Percentiles rank a stretch among this genome's conserved stretches.
Conservation (phyloP, 2,888 invertebrate species). For the Chrysolina americana region DNA sequence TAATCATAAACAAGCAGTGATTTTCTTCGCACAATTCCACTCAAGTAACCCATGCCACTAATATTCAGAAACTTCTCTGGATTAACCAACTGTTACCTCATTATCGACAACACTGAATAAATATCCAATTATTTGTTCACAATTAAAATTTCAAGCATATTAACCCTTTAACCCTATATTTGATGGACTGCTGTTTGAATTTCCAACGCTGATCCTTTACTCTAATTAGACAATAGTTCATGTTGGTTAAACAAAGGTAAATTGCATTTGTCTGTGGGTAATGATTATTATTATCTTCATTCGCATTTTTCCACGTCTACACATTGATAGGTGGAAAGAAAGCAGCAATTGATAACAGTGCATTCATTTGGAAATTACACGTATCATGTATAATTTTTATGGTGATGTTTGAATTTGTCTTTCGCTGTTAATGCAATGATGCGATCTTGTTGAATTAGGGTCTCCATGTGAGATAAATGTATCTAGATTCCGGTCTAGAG, state of each 20-base stretch:
- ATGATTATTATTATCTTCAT: slow-evolving; percentile 22
- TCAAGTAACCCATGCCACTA: background rate
- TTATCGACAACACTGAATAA: slow-evolving; percentile 62
- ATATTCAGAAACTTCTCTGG: slow-evolving; percentile 10
- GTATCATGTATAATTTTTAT: background rate
- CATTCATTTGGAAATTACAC: background rate
- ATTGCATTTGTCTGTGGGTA: slow-evolving; percentile 26
- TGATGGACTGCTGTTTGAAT: slow-evolving; percentile 64
- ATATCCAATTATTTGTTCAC: slow-evolving; percentile 69
- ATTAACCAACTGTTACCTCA: slow-evolving; percentile 43
- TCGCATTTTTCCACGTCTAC: slow-evolving; percentile 2
- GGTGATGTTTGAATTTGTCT: background rate
- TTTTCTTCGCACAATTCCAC: background rate
- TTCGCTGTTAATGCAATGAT: background rate
- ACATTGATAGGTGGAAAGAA: background rate
- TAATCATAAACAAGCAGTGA: background rate
- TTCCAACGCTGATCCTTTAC: slow-evolving; percentile 47
- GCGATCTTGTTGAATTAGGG: too few relatives aligned
- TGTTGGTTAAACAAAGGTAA: slow-evolving; percentile 33
- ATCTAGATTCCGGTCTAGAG: too few relatives aligned
- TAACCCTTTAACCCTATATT: slow-evolving; percentile 68
- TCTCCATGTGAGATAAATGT: too few relatives aligned
- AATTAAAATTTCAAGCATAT: slow-evolving; percentile 71
- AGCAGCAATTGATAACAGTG: background rate
- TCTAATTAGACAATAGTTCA: slow-evolving; percentile 23